A percentile compares a stretch with the other conserved stretches of the same genome.
Conservation (phyloP, 2,113 vertebrate genomes). For the Gadus macrocephalus region DNA sequence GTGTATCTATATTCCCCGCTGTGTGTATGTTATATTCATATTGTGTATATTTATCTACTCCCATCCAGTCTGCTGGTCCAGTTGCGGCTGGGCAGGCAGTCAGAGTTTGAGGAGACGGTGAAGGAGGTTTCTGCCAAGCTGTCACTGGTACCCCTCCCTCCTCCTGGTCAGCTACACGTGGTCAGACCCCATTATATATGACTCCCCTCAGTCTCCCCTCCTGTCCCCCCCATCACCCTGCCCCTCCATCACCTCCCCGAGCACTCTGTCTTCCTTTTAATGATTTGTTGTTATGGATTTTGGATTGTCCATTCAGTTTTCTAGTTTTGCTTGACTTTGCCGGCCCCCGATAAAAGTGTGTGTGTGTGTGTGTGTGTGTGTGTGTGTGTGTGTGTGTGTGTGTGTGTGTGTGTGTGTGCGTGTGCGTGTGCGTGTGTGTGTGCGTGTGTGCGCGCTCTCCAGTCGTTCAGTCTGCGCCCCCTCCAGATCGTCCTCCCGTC, state of each 20-base stretch:
- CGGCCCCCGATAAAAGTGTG: neutral
- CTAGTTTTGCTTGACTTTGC: neutral
- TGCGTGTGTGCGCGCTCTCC: constrained; percentile 16
- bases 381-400: neutral
- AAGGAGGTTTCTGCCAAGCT: constrained; percentile 92
- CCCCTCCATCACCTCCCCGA: neutral
- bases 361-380: neutral
- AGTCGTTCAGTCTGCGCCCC: constrained; percentile 86
- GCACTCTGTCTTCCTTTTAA: neutral
- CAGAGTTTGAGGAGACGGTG: constrained; percentile 80
- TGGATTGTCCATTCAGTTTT: neutral
- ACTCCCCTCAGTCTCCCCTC: neutral
- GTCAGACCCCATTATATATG: constrained; percentile 64
- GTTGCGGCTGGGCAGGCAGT: constrained; percentile 74
- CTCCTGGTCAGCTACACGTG: constrained; percentile 91
- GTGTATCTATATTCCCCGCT: too few relatives aligned
- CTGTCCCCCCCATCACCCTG: neutral
- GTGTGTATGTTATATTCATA: too few relatives aligned
- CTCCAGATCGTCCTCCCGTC: constrained; percentile 89
- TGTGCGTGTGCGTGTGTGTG: neutral
- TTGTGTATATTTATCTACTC: neutral
- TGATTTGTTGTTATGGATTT: neutral
- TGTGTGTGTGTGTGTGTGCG: neutral
- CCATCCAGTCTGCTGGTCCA: constrained; percentile 78
- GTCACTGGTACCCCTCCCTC: constrained; percentile 85